phyloP scores from a whole-genome alignment of 2,888 invertebrate species.

The Ochlodes sylvanus region DNA sequence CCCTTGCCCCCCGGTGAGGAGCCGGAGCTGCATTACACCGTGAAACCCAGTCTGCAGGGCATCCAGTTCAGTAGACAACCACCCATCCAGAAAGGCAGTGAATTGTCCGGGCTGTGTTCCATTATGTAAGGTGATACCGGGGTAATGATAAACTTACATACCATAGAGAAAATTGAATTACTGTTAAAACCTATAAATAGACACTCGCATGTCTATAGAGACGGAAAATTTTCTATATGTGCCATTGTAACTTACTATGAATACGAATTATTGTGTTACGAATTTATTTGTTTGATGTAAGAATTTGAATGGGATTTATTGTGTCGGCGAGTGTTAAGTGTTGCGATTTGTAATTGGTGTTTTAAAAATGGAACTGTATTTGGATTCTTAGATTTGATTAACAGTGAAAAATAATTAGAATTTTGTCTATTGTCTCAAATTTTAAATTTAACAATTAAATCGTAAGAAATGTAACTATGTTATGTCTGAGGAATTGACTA shows the following conservation, averaged over 20 bases:
- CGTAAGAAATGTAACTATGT: too few relatives aligned
- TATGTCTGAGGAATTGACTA: too few relatives aligned
- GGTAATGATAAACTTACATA: too few relatives aligned
- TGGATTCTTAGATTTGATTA: too few relatives aligned
- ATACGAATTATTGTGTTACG: background rate
- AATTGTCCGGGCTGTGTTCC: conserved; percentile 94
- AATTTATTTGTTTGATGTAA: background rate
- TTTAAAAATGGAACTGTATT: too few relatives aligned
- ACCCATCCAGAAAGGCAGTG: conserved; percentile 89
- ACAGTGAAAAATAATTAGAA: too few relatives aligned
- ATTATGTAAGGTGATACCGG: conserved; percentile 88
- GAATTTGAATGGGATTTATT: background rate
- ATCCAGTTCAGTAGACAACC: conserved; percentile 89
- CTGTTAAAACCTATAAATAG: too few relatives aligned
- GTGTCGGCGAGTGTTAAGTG: too few relatives aligned
- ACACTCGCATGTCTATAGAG: background rate
- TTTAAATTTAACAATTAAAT: too few relatives aligned
- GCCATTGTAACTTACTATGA: background rate
- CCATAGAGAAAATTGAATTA: too few relatives aligned
- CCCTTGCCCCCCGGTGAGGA: conserved; percentile 86
- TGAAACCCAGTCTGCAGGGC: conserved; percentile 88
- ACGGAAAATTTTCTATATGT: background rate
- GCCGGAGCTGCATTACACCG: conserved; percentile 75
- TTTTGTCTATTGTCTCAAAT: too few relatives aligned
- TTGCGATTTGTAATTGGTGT: too few relatives aligned